Conservation (phyloP, 2,113 vertebrate genomes). For the Coracopsis vasa region DNA sequence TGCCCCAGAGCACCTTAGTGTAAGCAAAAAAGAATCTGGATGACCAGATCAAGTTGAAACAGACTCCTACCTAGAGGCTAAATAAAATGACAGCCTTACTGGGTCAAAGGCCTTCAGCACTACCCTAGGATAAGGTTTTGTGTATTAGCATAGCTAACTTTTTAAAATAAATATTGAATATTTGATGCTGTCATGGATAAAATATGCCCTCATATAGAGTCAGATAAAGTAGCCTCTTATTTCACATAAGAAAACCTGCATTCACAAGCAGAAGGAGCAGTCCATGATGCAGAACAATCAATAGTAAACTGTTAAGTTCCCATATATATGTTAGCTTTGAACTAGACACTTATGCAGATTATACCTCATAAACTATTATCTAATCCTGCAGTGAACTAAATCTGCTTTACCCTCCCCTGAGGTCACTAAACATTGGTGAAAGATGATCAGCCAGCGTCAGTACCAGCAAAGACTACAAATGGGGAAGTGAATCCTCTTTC, state of each 20-base stretch:
- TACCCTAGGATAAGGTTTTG: not conserved
- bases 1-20: not conserved
- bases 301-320: not conserved
- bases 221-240: not conserved
- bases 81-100: not conserved
- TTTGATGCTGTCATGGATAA: not conserved
- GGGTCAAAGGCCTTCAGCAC: not conserved
- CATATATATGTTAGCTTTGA: not conserved
- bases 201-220: not conserved
- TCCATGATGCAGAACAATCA: not conserved
- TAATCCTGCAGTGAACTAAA: not conserved
- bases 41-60: not conserved
- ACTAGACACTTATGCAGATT: not conserved
- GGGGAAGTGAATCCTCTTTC: not conserved
- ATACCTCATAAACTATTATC: not conserved
- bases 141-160: not conserved
- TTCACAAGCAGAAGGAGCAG: not conserved
- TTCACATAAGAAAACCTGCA: not conserved
- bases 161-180: not conserved
- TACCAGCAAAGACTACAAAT: not conserved
- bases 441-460: not conserved
- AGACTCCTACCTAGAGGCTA: not conserved
- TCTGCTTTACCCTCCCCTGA: not conserved
- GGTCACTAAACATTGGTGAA: not conserved
- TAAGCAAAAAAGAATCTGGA: not conserved